A percentile compares a stretch with the other conserved stretches of the same genome.
These are phyloP conservation scores for Micrasema longulum DNA, from an alignment of 1,140 invertebrate genomes.

Conservation along the genomic window DNA sequence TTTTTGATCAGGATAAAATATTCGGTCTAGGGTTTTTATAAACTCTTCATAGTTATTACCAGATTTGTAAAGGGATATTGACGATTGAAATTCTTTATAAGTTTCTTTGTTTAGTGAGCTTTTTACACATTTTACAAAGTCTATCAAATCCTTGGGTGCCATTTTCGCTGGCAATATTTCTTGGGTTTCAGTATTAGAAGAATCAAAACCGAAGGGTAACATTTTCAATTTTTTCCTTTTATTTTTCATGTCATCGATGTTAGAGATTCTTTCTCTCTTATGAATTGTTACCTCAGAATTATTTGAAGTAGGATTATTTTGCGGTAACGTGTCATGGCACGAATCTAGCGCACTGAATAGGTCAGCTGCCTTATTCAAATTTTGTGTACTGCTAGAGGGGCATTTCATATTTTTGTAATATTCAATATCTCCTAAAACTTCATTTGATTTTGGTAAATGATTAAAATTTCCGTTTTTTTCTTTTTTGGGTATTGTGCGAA, in stretches of 20 bases:
- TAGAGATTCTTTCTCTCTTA: constrained; percentile 60
- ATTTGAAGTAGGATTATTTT: constrained; percentile 34
- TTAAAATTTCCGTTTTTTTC: constrained; percentile 57
- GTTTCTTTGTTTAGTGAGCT: constrained; percentile 64
- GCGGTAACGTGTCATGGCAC: constrained; percentile 40
- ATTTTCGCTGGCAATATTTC: constrained; percentile 51
- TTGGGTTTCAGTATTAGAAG: constrained; percentile 52
- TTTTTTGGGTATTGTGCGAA: constrained; percentile 57
- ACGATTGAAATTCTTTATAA: constrained; percentile 71
- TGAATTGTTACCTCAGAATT: constrained; percentile 55
- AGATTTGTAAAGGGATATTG: constrained; percentile 71
- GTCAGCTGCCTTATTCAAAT: constrained; percentile 66
- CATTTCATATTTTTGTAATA: constrained; percentile 65
- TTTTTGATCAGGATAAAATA: constrained; percentile 66
- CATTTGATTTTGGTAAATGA: constrained; percentile 68
- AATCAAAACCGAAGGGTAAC: constrained; percentile 65
- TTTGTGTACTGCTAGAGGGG: constrained; percentile 60
- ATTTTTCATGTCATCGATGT: constrained; percentile 48
- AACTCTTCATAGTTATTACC: constrained; percentile 68
- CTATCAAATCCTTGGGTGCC: constrained; percentile 61
- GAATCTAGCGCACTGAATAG: constrained; percentile 69
- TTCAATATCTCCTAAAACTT: constrained; percentile 69
- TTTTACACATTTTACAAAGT: constrained; percentile 71
- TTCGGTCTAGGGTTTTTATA: constrained; percentile 63
- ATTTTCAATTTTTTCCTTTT: constrained; percentile 71